Conservation (phyloP, 1,140 invertebrate genomes). For the Forficula auricularia region DNA sequence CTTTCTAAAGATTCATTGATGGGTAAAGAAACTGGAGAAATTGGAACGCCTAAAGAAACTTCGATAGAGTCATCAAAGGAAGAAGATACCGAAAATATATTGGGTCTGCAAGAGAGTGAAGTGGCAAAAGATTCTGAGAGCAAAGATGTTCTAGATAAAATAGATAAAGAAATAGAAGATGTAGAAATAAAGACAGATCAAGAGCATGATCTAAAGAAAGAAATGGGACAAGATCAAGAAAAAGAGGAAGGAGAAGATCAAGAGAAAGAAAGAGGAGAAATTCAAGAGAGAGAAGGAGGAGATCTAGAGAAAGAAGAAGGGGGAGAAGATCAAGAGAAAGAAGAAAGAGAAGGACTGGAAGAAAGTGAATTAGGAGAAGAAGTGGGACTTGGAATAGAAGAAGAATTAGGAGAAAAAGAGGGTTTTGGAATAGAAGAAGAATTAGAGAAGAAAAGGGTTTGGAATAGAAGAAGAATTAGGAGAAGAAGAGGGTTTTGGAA, state of each 20-base stretch:
- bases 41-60: too few species aligned
- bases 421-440: too few species aligned
- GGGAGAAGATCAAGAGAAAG: conserved; percentile 20
- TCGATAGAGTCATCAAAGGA: too few species aligned
- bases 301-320: conserved; percentile 19
- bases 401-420: conserved; percentile 16
- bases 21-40: conserved; percentile 19
- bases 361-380: conserved; percentile 20
- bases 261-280: conserved; percentile 20
- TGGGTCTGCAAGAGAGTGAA: too few species aligned
- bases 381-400: conserved; percentile 17
- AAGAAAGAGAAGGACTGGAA: conserved; percentile 19
- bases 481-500: too few species aligned
- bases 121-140: too few species aligned
- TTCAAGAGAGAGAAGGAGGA: conserved; percentile 18
- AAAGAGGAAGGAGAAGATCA: conserved; percentile 20
- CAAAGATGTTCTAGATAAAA: conserved; percentile 19
- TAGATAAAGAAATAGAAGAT: conserved; percentile 20
- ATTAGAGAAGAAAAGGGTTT: too few species aligned
- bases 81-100: too few species aligned
- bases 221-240: conserved; percentile 16
- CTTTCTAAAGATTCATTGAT: conserved; percentile 16
- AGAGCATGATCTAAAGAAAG: conserved; percentile 14
- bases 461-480: too few species aligned
- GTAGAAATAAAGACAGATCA: conserved; percentile 12